Evolutionary conservation across 2,113 vertebrate species (phyloP).

Genomic region (Deroptyus accipitrinus): DNA sequence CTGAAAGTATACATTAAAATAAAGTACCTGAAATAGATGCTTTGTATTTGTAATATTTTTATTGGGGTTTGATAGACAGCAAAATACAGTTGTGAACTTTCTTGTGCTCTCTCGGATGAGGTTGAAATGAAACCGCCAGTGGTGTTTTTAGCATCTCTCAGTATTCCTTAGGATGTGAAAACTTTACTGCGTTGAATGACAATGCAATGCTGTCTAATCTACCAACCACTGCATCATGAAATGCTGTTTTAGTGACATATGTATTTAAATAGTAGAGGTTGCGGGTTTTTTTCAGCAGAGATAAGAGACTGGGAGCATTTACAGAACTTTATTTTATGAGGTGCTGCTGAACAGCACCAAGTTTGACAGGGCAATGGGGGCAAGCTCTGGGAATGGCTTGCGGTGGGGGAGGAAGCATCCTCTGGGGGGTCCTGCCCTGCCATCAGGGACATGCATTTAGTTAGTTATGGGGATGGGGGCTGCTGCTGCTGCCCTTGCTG

Average conservation of each 20-base stretch:
- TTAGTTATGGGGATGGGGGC: accelerated
- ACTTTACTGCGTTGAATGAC: neutral
- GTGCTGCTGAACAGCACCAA: neutral
- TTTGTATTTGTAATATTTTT: neutral
- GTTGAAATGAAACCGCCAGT: neutral
- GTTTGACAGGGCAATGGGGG: neutral
- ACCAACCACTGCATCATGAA: neutral
- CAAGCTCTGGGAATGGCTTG: accelerated
- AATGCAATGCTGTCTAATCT: neutral
- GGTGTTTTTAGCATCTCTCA: neutral
- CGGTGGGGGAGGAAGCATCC: neutral
- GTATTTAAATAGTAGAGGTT: neutral
- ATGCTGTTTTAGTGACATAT: accelerated
- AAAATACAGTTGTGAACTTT: neutral
- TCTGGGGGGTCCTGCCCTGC: neutral
- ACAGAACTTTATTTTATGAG: neutral
- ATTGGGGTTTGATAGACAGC: neutral
- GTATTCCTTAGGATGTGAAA: neutral
- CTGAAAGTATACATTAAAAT: neutral
- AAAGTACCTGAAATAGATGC: accelerated
- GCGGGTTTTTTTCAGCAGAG: neutral
- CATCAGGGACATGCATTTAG: accelerated
- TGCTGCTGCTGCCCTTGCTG: accelerated
- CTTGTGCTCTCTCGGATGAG: neutral
- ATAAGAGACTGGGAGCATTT: neutral